Evolutionary conservation across 2,113 vertebrate genomes (phyloP), one percentile per base, ranked within the genome.

Genomic region (human (Homo sapiens)): DNA sequence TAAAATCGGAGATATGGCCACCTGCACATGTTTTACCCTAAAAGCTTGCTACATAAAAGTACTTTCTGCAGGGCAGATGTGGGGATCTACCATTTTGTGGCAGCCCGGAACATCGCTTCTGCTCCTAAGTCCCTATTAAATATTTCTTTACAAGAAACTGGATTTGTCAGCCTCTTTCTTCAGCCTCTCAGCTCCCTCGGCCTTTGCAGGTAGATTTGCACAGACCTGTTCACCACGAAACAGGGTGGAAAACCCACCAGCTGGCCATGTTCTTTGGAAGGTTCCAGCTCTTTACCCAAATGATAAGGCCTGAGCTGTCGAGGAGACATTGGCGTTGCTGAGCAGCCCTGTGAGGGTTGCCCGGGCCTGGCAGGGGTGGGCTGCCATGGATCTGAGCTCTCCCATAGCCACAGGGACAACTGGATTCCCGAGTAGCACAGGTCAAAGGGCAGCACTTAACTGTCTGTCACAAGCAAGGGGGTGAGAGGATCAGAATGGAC

Each of bases 261-360:
- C 57, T 76, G 80, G 38, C 45, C 13, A 16, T 6, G 12, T 38
- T 90, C 73, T n/a, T 16, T 25, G 35, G 32, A 59, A 40, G 8
- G 40, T 16, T 14, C 30, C 14, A 8, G 4, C 45, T 59, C 8
- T 57, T 68, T 5, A 20, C 7, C 9, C 18, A 35, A 25, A 22
- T 20, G 57, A 45, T 17, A 5, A 45, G 50, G 45, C 32, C 10
- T 10, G 35, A 25, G 13, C 38, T 4, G 45, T 17, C 2, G 8
- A 40, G 9, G 43, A 5, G n/a, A 11, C 20, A 3, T 12, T 2
- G 12, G 64, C 8, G 0, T 55, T 5, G 22, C 10, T 3, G 83
- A 32, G 22, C 14, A 14, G 16, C 38, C 59, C 9, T 6, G 38
- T 3, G 8, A 2, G 3, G 23, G 10, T 75, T 22, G 38, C 68